Evolutionary conservation across 2,888 invertebrate species (phyloP).

Genomic region (Electrophaes corylata): DNA sequence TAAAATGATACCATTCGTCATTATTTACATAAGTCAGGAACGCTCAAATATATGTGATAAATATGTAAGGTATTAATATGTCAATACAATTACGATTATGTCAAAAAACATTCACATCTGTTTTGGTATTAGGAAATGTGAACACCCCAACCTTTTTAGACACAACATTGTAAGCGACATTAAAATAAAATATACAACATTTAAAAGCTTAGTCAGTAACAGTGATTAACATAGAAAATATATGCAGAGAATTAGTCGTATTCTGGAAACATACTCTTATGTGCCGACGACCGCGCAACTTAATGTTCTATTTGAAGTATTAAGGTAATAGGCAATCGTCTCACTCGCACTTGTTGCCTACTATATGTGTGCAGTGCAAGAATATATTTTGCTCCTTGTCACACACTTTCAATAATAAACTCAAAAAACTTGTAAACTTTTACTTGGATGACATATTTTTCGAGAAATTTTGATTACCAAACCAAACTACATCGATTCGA

Average conservation of each 20-base stretch:
- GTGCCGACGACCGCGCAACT: neutral
- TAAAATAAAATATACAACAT: conserved; percentile 5
- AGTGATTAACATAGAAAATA: neutral
- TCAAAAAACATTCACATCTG: neutral
- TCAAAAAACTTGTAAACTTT: too few relatives aligned
- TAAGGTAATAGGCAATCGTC: neutral
- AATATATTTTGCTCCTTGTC: too few relatives aligned
- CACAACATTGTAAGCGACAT: conserved; percentile 20
- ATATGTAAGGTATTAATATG: conserved; percentile 1
- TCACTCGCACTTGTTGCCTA: neutral
- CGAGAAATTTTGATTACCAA: too few relatives aligned
- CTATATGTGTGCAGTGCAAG: too few relatives aligned
- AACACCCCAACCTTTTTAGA: conserved; percentile 18
- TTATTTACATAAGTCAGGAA: conserved; percentile 19
- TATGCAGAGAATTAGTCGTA: neutral
- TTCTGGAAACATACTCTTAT: neutral
- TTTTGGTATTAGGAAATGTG: conserved; percentile 19
- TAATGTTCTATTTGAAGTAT: neutral
- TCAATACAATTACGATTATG: neutral
- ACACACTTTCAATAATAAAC: too few relatives aligned
- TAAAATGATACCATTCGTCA: conserved; percentile 29
- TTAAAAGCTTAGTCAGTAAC: conserved; percentile 5
- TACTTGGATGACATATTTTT: too few relatives aligned
- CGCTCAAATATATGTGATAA: conserved; percentile 6
- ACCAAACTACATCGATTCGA: too few relatives aligned